A percentile compares a stretch with the other conserved stretches of the same genome.
phyloP scores from a whole-genome alignment of 2,888 invertebrate species.

The Digitonthophagus gazella region DNA sequence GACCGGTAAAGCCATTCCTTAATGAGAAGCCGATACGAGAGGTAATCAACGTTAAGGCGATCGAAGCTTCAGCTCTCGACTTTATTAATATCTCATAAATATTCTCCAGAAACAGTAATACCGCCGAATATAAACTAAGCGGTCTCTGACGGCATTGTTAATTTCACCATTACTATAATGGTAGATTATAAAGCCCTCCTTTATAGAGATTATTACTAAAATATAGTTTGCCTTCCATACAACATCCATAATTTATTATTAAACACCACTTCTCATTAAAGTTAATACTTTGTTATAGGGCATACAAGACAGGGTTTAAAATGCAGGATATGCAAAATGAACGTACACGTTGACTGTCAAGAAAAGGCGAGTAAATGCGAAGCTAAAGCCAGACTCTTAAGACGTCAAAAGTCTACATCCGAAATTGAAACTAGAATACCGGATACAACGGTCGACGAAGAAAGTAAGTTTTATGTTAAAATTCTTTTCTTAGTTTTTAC shows the following conservation, averaged over 20 bases:
- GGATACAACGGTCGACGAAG: conserved; percentile 66
- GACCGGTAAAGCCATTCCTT: neutral
- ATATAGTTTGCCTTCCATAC: no score
- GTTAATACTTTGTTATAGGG: conserved; percentile 55
- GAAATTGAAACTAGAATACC: conserved; percentile 73
- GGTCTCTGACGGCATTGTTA: no score
- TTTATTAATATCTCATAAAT: neutral
- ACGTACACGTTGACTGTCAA: conserved; percentile 87
- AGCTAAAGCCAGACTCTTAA: conserved; percentile 77
- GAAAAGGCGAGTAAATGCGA: conserved; percentile 81
- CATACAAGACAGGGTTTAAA: conserved; percentile 89
- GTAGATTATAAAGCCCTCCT: no score
- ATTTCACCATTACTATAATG: no score
- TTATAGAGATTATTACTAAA: no score
- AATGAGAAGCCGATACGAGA: neutral
- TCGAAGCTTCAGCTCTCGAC: neutral
- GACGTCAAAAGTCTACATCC: conserved; percentile 87
- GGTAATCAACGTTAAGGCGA: neutral
- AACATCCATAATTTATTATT: no score
- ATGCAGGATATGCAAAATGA: conserved; percentile 87
- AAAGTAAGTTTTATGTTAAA: conserved; percentile 65
- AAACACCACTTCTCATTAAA: neutral
- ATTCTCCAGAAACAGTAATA: no score
- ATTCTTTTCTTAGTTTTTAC: conserved; percentile 15
- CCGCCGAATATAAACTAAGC: no score